These are phyloP conservation scores for Lepus oiostolus DNA, from an alignment of 2,797 vertebrate species.

Conservation along the genomic window DNA sequence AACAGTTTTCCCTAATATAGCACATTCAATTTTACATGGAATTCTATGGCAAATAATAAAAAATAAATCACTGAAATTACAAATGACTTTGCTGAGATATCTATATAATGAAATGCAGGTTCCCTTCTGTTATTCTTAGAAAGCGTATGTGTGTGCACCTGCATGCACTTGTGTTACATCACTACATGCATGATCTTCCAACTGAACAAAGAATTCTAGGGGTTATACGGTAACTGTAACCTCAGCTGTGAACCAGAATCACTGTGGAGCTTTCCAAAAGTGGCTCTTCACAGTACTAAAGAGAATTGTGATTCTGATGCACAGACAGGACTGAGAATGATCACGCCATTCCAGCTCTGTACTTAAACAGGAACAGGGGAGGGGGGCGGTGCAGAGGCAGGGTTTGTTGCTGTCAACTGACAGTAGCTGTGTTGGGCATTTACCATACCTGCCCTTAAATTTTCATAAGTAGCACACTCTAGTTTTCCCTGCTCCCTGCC, in stretches of 20 bases:
- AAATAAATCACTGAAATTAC: neutral
- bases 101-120: neutral
- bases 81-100: conserved; percentile 30
- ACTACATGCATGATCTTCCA: neutral
- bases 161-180: neutral
- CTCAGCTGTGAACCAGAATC: neutral
- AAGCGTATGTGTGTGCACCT: neutral
- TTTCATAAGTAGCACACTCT: neutral
- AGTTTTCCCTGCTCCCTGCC: neutral
- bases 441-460: neutral
- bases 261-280: neutral
- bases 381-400: too few species aligned
- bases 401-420: neutral
- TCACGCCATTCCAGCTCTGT: neutral
- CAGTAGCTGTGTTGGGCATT: neutral
- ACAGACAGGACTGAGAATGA: neutral
- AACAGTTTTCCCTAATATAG: conserved; percentile 35
- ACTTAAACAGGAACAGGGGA: neutral
- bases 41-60: conserved; percentile 2
- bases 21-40: conserved; percentile 51
- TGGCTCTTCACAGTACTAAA: neutral
- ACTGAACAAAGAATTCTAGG: neutral
- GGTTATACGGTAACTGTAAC: neutral
- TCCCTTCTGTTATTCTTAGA: conserved; percentile 24
- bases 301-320: neutral